These are phyloP conservation scores for Neodiprion pinetum DNA, from an alignment of 1,140 invertebrate species.

Conservation along the genomic window DNA sequence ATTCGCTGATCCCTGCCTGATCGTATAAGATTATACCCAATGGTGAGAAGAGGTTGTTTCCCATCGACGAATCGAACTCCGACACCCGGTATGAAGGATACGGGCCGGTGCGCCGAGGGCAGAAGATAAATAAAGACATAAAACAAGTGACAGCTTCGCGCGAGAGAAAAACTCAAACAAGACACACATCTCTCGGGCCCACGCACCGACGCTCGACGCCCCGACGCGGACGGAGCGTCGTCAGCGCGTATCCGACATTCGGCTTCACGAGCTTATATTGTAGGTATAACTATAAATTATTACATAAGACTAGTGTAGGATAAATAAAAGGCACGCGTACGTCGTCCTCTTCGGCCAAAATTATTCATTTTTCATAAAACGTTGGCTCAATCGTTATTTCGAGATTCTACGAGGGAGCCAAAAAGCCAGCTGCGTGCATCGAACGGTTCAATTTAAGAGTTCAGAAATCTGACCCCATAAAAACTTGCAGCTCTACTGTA, in stretches of 20 bases:
- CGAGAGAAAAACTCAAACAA: slow-evolving; percentile 37
- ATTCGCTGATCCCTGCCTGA: no score
- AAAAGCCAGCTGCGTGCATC: not conserved
- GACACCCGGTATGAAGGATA: slow-evolving; percentile 4
- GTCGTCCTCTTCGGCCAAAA: not conserved
- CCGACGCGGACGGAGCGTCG: not conserved
- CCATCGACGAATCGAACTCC: not conserved
- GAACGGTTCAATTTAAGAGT: not conserved
- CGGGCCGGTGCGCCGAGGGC: not conserved
- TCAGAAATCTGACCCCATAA: slow-evolving; percentile 2
- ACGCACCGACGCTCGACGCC: slow-evolving; percentile 1
- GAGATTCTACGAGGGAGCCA: not conserved
- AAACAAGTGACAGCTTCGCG: slow-evolving; percentile 44
- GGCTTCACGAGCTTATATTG: no score
- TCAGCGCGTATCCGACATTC: no score
- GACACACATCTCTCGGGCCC: not conserved
- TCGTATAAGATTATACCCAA: not conserved
- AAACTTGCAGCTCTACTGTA: not conserved
- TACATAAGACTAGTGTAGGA: not conserved
- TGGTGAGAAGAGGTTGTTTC: not conserved
- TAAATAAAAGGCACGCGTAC: not conserved
- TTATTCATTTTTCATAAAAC: not conserved
- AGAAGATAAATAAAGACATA: slow-evolving; percentile 45
- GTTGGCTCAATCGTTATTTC: not conserved
- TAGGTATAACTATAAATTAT: not conserved